Evolutionary conservation across 2,888 invertebrate genomes (phyloP), one percentile per base, ranked within the genome.

Genomic region (Morpho helenor): DNA sequence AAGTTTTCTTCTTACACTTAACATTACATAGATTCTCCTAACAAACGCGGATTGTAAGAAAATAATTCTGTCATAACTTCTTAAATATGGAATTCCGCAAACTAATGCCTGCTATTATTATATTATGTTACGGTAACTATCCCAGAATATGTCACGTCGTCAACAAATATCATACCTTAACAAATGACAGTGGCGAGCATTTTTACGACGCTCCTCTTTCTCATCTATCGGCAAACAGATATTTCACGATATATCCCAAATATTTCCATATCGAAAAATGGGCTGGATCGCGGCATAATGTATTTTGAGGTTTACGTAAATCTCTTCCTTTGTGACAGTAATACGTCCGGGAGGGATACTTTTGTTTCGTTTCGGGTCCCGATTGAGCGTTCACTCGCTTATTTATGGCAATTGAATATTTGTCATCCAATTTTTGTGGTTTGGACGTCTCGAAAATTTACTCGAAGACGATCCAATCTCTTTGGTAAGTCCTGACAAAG

Each of bases 291-390:
- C 55, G 61, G 59, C 56, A 64, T 70, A 71, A 74, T 73, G 68
- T 70, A 73, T 75, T 69, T 66, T 68, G 69, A 66, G 73, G 70
- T 68, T 69, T 66, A 70, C 66, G 66, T 64, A 68, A 72, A 68
- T 65, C 69, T 66, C 66, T 68, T 65, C 68, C 58, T 66, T 65
- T 68, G 67, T 61, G 69, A 67, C 68, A 67, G 69, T 74, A 73
- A 73, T 76, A 72, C 70, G 70, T 75, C 69, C 71, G 67, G 49
- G 49, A 41, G 68, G 68, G 67, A 65, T 68, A 67, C 68, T 69
- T 70, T 62, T 75, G 72, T 76, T 70, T 69, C 66, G 66, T 64
- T 66, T 67, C 68, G 57, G 57, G 51, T 43, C 60, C 47, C 57
- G 64, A 64, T 64, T 60, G 62, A 64, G 52, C 57, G 58, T 52